A percentile compares a stretch with the other conserved stretches of the same genome.
Evolutionary conservation across 2,113 vertebrate genomes (phyloP).

Genomic region (Orthochromis malagaraziensis): DNA sequence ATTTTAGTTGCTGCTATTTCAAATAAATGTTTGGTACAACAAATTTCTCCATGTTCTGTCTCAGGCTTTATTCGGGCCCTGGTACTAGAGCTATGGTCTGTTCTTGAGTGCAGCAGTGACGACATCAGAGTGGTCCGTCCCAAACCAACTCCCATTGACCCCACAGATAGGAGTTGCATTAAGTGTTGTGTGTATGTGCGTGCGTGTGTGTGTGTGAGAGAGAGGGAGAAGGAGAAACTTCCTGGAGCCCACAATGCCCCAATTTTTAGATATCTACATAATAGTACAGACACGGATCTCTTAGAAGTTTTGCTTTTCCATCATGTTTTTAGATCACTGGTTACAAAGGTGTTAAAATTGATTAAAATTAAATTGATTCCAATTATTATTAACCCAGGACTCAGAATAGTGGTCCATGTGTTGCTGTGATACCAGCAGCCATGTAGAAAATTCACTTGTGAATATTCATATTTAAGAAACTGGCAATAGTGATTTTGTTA

Average conservation of each 20-base stretch:
- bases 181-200: background rate
- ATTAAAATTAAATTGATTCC: too few relatives aligned
- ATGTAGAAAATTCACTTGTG: too few relatives aligned
- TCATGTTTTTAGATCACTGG: background rate
- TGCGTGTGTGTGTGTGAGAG: background rate
- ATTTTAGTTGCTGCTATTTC: background rate
- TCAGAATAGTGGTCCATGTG: too few relatives aligned
- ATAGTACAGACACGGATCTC: background rate
- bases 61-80: conserved; percentile 84
- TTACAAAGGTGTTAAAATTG: background rate
- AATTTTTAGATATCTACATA: background rate
- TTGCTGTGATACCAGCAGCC: too few relatives aligned
- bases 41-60: background rate
- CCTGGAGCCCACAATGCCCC: background rate
- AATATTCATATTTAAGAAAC: too few relatives aligned
- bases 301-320: background rate
- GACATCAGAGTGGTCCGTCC: conserved; percentile 80
- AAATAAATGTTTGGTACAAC: background rate
- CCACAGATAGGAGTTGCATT: conserved; percentile 85
- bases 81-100: conserved; percentile 83
- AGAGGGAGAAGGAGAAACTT: background rate
- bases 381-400: too few relatives aligned
- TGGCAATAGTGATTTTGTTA: too few relatives aligned
- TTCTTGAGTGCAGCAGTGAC: conserved; percentile 86
- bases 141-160: conserved; percentile 82